Conservation (phyloP, 2,888 invertebrate genomes). For the Antitype chi region DNA sequence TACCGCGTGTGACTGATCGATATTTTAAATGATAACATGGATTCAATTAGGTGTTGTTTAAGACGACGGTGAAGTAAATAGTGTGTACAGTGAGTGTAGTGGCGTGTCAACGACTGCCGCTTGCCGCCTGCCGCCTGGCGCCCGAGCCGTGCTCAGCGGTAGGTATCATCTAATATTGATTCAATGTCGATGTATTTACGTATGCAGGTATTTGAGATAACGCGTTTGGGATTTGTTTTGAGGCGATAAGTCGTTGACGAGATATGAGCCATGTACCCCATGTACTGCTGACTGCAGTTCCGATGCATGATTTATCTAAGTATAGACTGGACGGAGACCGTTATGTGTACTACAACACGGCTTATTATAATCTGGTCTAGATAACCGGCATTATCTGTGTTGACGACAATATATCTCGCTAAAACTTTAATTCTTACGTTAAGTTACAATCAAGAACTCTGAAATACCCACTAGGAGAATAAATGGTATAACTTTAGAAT, state of each 20-base stretch:
- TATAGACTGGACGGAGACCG: constrained; percentile 35
- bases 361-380: constrained; percentile 40
- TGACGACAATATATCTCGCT: constrained; percentile 3
- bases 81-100: constrained; percentile 76
- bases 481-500: too few species aligned
- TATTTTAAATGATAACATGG: constrained; percentile 90
- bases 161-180: constrained; percentile 85
- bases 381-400: constrained; percentile 47
- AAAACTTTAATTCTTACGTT: constrained; percentile 11
- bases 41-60: constrained; percentile 87
- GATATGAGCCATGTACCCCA: constrained; percentile 53
- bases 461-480: neutral
- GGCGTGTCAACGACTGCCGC: constrained; percentile 64
- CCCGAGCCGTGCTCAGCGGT: constrained; percentile 74
- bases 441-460: neutral
- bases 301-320: constrained; percentile 41
- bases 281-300: constrained; percentile 45
- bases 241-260: constrained; percentile 77
- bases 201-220: constrained; percentile 79
- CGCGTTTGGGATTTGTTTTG: constrained; percentile 84
- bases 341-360: constrained; percentile 39
- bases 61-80: constrained; percentile 83
- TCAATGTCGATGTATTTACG: constrained; percentile 81
- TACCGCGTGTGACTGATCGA: constrained; percentile 89
- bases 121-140: constrained; percentile 66